Evolutionary conservation across 2,797 vertebrate species (phyloP), one percentile per base, ranked within the genome.

Genomic region (Peromyscus melanophrys): DNA sequence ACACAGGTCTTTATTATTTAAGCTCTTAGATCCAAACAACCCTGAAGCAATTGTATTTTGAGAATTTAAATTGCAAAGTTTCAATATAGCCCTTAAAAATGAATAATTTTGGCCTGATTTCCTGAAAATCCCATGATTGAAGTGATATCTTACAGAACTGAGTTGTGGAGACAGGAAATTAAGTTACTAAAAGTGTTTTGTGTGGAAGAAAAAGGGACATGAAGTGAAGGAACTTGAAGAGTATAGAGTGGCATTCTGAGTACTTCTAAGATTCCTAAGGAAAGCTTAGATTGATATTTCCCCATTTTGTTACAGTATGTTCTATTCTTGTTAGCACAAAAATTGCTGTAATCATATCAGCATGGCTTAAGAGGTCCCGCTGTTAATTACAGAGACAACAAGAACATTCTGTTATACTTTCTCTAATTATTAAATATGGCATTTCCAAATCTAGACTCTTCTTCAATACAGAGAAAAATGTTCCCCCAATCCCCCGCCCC

Each of bases 341-440:
- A 86, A 98, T 95, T 97, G 89, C 63, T 94, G 31, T 95, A 98
- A 96, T 96, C 90, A 92, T 89, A 97, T 77, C 89, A 96, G 76
- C 57, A 89, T 92, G 92, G 17, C 81, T 61, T 85, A 96, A 97
- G 98, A 73, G 40, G 13, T 75, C 89, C 57, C 95, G 89, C 95
- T 93, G 91, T 94, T 97, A 96, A 96, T 96, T 96, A 82, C 88
- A 81, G 75, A 90, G 89, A 94, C 96, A 97, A 94, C n/a, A 94
- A 86, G 84, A 96, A 97, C 61, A 88, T 19, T 96, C 92, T 75
- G 40, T 88, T 97, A 78, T 78, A 92, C 90, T 97, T 97, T 92
- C 83, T 87, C 31, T 97, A 90, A 94, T 97, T 96, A 55, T 96
- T 96, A 96, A 97, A 96, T 90, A 96, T 89, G 83, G 0, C 91